A percentile compares a stretch with the other conserved stretches of the same genome.
Evolutionary conservation across 2,888 invertebrate species (phyloP).

Genomic region (Lycocerus yunnanus): DNA sequence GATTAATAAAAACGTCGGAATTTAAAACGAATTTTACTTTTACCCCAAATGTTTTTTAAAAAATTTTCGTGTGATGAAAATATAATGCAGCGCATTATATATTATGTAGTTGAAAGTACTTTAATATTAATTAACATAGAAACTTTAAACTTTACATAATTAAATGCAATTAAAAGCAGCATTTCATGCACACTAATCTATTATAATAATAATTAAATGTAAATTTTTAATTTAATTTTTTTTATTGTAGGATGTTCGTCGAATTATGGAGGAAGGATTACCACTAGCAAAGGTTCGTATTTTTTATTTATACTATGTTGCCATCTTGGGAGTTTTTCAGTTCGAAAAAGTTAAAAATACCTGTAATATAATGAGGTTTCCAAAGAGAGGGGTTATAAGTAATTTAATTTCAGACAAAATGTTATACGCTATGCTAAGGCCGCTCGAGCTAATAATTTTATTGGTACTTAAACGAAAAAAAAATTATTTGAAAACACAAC

Average conservation of each 20-base stretch:
- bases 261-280: conserved; percentile 34
- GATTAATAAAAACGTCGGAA: neutral
- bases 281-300: conserved; percentile 31
- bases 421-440: neutral
- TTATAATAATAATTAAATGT: neutral
- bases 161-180: neutral
- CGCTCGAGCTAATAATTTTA: neutral
- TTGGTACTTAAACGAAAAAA: neutral
- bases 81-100: neutral
- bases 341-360: neutral
- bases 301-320: neutral
- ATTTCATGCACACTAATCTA: neutral
- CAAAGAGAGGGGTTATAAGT: neutral
- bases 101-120: neutral
- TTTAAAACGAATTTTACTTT: neutral
- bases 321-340: neutral
- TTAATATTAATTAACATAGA: neutral
- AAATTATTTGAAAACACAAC: neutral
- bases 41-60: neutral
- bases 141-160: neutral
- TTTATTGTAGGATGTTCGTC: conserved; percentile 34
- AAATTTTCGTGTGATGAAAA: neutral
- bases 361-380: neutral
- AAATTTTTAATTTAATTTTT: conserved; percentile 4
- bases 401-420: neutral